Evolutionary conservation across 2,888 invertebrate genomes (phyloP).

Genomic region (Drosophila eohydei): DNA sequence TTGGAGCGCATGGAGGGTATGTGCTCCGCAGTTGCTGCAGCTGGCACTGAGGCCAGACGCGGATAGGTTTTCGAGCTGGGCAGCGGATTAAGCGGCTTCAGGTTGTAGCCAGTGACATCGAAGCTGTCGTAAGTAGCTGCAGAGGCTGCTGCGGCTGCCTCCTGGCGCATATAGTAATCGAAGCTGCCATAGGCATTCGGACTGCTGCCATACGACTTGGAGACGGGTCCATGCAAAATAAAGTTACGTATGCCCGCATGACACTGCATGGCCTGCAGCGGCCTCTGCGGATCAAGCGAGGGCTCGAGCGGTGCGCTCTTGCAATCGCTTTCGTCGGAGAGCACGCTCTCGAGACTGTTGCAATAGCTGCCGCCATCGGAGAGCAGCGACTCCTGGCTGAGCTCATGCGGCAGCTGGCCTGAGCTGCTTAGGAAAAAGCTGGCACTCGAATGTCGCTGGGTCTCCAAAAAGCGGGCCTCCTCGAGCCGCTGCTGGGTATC

Average conservation of each 20-base stretch:
- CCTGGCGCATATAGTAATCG: slow-evolving; percentile 86
- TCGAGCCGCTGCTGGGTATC: slow-evolving; percentile 71
- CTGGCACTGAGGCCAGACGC: slow-evolving; percentile 61
- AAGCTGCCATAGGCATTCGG: slow-evolving; percentile 87
- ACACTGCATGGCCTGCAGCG: slow-evolving; percentile 66
- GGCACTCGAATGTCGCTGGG: slow-evolving; percentile 89
- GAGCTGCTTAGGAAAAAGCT: slow-evolving; percentile 91
- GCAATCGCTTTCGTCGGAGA: slow-evolving; percentile 92
- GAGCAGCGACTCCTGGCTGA: slow-evolving; percentile 91
- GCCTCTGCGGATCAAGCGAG: slow-evolving; percentile 84
- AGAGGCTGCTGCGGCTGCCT: slow-evolving; percentile 38
- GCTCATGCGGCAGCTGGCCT: slow-evolving; percentile 85
- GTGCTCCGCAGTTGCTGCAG: slow-evolving; percentile 65
- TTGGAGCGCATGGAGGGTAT: slow-evolving; percentile 84
- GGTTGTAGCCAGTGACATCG: slow-evolving; percentile 84
- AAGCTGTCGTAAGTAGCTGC: slow-evolving; percentile 82
- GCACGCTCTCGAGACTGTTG: slow-evolving; percentile 91
- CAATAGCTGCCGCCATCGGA: slow-evolving; percentile 90
- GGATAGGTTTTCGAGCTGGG: slow-evolving; percentile 84
- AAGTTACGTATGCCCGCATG: slow-evolving; percentile 82
- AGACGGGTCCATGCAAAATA: slow-evolving; percentile 84
- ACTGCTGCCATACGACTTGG: slow-evolving; percentile 88
- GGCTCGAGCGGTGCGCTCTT: slow-evolving; percentile 91
- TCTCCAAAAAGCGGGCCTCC: slow-evolving; percentile 86
- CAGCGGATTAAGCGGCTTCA: slow-evolving; percentile 74